phyloP scores from a whole-genome alignment of 2,888 invertebrate species.

The Lepidocyrtinus sp. region DNA sequence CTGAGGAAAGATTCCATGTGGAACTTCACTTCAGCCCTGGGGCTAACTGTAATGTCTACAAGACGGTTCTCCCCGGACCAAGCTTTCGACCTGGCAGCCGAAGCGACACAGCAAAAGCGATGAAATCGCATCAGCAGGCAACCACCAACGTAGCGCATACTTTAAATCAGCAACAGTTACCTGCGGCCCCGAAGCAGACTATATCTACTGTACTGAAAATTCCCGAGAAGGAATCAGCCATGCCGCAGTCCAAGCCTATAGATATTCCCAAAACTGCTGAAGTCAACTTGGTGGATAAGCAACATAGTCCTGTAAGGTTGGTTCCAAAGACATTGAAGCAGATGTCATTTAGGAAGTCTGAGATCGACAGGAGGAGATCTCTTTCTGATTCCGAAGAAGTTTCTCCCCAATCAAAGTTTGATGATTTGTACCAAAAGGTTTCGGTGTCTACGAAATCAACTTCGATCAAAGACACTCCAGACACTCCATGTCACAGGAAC shows the following conservation, averaged over 20 bases:
- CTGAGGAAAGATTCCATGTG: slow-evolving; percentile 95
- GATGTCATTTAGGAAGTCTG: slow-evolving; percentile 60
- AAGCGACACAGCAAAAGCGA: slow-evolving; percentile 80
- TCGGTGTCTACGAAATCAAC: slow-evolving; percentile 78
- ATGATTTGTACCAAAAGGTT: slow-evolving; percentile 48
- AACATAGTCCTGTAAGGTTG: slow-evolving; percentile 33
- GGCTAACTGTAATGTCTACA: slow-evolving; percentile 95
- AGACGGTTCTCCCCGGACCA: slow-evolving; percentile 92
- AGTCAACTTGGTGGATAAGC: background rate
- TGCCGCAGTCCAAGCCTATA: slow-evolving; percentile 5
- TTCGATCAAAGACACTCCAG: slow-evolving; percentile 76
- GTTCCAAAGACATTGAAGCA: slow-evolving; percentile 46
- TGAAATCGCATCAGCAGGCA: slow-evolving; percentile 16
- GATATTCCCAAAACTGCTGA: slow-evolving; percentile 30
- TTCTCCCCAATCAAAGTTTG: slow-evolving; percentile 39
- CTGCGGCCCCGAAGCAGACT: no score
- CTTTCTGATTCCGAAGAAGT: slow-evolving; percentile 51
- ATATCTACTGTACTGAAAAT: no score
- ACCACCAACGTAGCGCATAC: background rate
- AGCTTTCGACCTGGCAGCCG: slow-evolving; percentile 93
- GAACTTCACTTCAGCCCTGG: slow-evolving; percentile 99
- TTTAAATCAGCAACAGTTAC: background rate
- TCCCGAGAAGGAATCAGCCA: background rate
- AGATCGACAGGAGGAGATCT: slow-evolving; percentile 50
- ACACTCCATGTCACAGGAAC: slow-evolving; percentile 47